Evolutionary conservation across 2,797 vertebrate genomes (phyloP).

Genomic region (Eremophila alpestris): DNA sequence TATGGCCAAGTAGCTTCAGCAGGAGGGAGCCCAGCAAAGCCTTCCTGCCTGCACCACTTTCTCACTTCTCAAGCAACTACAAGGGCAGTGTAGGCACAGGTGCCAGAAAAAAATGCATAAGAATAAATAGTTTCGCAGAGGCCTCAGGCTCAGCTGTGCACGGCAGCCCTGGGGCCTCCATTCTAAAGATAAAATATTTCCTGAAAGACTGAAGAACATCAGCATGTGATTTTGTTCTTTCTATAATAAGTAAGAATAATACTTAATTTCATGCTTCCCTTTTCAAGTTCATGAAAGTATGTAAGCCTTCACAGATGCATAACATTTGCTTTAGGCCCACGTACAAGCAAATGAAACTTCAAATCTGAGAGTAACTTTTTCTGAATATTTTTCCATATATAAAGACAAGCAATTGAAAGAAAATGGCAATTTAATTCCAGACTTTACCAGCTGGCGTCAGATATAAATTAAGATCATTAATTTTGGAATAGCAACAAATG

Average conservation of each 20-base stretch:
- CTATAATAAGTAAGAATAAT: constrained; percentile 21
- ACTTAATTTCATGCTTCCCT: constrained; percentile 31
- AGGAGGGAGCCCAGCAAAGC: background rate
- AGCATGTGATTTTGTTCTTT: constrained; percentile 10
- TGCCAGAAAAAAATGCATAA: background rate
- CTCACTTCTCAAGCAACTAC: constrained; percentile 9
- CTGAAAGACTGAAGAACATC: constrained; percentile 22
- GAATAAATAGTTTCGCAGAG: background rate
- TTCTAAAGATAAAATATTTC: constrained; percentile 44
- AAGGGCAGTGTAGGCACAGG: background rate
- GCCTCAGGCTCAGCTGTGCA: background rate
- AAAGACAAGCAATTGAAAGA: background rate
- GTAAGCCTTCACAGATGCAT: background rate
- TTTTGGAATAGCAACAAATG: background rate
- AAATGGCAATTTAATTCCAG: constrained; percentile 14
- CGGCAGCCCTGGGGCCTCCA: background rate
- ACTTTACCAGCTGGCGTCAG: background rate
- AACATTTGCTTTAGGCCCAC: constrained; percentile 4
- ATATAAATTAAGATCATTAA: background rate
- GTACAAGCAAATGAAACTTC: constrained; percentile 26
- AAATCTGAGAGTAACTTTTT: background rate
- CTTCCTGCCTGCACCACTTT: background rate
- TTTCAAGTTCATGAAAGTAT: background rate
- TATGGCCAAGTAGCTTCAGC: background rate
- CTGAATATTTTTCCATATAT: constrained; percentile 23